phyloP scores from a whole-genome alignment of 1,140 invertebrate species.

The Heliconius himera region DNA sequence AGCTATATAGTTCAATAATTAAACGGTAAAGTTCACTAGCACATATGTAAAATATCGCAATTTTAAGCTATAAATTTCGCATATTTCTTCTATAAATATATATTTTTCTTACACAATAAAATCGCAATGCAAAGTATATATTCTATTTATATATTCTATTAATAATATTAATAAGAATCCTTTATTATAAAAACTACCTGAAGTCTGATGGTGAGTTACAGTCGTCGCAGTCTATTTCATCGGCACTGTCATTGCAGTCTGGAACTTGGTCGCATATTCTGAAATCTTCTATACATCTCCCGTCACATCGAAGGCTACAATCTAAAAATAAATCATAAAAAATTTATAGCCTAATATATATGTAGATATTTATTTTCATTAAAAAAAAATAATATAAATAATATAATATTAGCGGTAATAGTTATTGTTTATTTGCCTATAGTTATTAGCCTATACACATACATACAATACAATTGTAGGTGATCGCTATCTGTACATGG shows the following conservation, averaged over 20 bases:
- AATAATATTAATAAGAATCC: slow-evolving; percentile 24
- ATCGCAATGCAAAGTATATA: slow-evolving; percentile 27
- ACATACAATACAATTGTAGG: no score
- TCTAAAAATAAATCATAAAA: slow-evolving; percentile 45
- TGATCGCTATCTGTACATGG: no score
- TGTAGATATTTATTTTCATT: no score
- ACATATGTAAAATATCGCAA: slow-evolving; percentile 6
- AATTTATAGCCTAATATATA: no score
- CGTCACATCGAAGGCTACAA: slow-evolving; percentile 76
- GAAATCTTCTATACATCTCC: slow-evolving; percentile 68
- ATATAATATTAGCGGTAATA: no score
- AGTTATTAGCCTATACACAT: no score
- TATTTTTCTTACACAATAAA: slow-evolving; percentile 4
- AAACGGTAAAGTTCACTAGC: background rate
- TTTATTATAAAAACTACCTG: slow-evolving; percentile 55
- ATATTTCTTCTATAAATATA: slow-evolving; percentile 7
- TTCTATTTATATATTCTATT: background rate
- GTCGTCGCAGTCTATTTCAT: slow-evolving; percentile 81
- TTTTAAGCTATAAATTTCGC: background rate
- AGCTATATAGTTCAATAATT: background rate
- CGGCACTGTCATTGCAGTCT: slow-evolving; percentile 83
- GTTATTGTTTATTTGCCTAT: no score
- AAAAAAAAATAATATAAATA: no score
- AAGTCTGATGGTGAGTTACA: slow-evolving; percentile 64
- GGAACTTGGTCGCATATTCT: slow-evolving; percentile 77